Conservation (phyloP, 2,113 vertebrate genomes). For the Litocranius walleri region DNA sequence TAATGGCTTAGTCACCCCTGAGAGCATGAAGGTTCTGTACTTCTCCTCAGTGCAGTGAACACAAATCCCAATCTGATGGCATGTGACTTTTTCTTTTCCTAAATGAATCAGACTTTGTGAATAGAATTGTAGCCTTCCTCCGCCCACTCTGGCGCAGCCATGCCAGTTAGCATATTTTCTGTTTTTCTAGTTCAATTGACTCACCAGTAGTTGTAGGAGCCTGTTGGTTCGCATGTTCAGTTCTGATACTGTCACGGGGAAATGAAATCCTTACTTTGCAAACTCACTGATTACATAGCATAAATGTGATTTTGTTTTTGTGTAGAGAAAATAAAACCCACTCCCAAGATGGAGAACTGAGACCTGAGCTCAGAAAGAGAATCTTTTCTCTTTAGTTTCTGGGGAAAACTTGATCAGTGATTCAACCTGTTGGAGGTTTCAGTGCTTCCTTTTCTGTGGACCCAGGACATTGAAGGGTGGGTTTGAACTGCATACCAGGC, state of each 20-base stretch:
- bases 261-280: neutral
- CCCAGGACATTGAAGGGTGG: neutral
- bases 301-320: neutral
- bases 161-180: neutral
- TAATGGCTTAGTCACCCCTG: conserved; percentile 37
- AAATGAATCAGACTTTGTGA: conserved; percentile 57
- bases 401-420: neutral
- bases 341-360: neutral
- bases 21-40: neutral
- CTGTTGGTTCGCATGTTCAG: neutral
- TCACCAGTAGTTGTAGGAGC: neutral
- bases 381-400: neutral
- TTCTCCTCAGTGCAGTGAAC: neutral
- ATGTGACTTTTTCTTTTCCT: conserved; percentile 35
- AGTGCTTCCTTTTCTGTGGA: neutral
- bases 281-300: neutral
- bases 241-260: neutral
- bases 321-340: neutral
- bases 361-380: neutral
- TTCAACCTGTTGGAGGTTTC: neutral
- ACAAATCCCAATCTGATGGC: conserved; percentile 8
- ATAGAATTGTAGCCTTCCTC: neutral
- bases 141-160: neutral
- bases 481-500: neutral
- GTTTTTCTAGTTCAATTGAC: conserved; percentile 32